Percentiles rank a stretch among this genome's conserved stretches.
Conservation (phyloP, 2,113 vertebrate species). For the Polypterus senegalus region DNA sequence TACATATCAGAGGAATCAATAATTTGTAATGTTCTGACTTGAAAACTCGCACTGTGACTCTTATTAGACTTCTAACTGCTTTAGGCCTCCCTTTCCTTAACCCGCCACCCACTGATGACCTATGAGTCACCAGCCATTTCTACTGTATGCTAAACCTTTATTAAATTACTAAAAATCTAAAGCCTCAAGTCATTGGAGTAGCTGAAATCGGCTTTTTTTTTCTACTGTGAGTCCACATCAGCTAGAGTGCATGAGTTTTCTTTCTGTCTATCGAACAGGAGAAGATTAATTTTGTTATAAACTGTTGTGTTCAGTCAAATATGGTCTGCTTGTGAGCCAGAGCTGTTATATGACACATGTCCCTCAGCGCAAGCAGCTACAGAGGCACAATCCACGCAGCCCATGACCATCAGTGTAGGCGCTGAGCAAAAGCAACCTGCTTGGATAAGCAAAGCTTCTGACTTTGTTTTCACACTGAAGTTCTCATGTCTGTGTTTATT, state of each 20-base stretch:
- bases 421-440: too few relatives aligned
- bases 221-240: too few relatives aligned
- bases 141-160: constrained; percentile 75
- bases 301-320: too few relatives aligned
- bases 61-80: constrained; percentile 71
- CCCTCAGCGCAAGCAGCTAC: too few relatives aligned
- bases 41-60: constrained; percentile 52
- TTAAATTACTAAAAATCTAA: constrained; percentile 71
- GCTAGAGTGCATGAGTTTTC: background rate
- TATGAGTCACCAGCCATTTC: constrained; percentile 83
- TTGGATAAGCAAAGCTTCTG: too few relatives aligned
- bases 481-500: too few relatives aligned
- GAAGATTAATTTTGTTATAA: background rate
- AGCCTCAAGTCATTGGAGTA: constrained; percentile 51
- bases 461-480: too few relatives aligned
- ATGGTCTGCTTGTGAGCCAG: too few relatives aligned
- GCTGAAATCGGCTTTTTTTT: constrained; percentile 33
- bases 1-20: constrained; percentile 59
- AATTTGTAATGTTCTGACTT: constrained; percentile 55
- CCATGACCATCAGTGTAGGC: too few relatives aligned
- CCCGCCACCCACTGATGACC: constrained; percentile 84
- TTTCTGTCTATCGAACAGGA: too few relatives aligned
- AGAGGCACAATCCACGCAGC: too few relatives aligned
- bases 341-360: too few relatives aligned
- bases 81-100: constrained; percentile 73